Percentiles rank a stretch among this genome's conserved stretches.
These are phyloP conservation scores for Triplophysa tibetana DNA, from an alignment of 2,113 vertebrate genomes.

Conservation along the genomic window DNA sequence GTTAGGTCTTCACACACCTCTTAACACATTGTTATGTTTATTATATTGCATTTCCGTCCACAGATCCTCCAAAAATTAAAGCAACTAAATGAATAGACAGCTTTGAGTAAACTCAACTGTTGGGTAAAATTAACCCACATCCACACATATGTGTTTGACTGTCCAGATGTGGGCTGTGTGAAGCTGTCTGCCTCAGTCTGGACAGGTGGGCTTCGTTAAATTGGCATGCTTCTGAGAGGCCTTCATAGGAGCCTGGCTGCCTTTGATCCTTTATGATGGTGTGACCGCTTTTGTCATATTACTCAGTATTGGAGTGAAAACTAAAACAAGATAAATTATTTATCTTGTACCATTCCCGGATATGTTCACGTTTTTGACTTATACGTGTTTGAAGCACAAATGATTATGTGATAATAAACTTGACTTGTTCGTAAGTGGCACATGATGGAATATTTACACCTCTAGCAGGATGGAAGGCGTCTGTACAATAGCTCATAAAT, in stretches of 20 bases:
- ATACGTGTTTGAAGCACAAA: neutral
- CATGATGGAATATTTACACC: neutral
- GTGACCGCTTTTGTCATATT: neutral
- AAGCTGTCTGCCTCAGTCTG: slow-evolving; percentile 6
- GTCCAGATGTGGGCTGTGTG: neutral
- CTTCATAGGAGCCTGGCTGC: neutral
- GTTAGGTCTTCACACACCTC: too few species aligned
- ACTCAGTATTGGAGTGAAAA: neutral
- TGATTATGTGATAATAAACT: neutral
- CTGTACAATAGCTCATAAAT: slow-evolving; percentile 2
- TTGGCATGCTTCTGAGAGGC: slow-evolving; percentile 9
- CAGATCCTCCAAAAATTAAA: too few species aligned
- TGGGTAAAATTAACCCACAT: neutral
- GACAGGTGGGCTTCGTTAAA: slow-evolving; percentile 42
- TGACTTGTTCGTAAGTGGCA: neutral
- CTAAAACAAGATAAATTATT: neutral
- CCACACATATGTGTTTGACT: slow-evolving; percentile 12
- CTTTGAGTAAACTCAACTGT: neutral
- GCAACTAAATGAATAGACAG: neutral
- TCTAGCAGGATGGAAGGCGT: neutral
- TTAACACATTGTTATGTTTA: too few species aligned
- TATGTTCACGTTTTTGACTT: neutral
- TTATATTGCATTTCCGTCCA: too few species aligned
- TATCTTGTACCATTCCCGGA: neutral
- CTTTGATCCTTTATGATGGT: neutral